A percentile compares a stretch with the other conserved stretches of the same genome.
These are phyloP conservation scores for Metopolophium dirhodum DNA, from an alignment of 1,140 invertebrate species.

Conservation along the genomic window DNA sequence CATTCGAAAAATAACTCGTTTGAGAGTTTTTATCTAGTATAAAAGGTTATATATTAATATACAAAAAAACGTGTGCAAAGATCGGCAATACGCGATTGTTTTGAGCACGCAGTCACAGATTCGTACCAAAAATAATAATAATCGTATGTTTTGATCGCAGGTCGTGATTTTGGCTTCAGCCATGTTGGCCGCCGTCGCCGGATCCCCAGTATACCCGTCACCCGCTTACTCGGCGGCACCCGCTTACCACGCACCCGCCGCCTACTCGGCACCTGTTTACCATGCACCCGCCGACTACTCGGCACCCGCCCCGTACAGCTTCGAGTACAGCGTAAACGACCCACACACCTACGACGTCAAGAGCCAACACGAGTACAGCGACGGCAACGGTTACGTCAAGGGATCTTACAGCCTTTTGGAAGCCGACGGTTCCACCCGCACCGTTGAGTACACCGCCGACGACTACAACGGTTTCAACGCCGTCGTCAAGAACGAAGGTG, in stretches of 20 bases:
- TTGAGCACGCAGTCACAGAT: background rate
- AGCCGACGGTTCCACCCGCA: constrained; percentile 59
- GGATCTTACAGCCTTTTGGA: constrained; percentile 62
- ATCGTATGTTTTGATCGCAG: background rate
- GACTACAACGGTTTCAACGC: constrained; percentile 60
- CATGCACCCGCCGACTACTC: constrained; percentile 57
- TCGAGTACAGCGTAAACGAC: constrained; percentile 65
- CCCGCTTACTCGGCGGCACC: constrained; percentile 46
- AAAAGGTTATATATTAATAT: background rate
- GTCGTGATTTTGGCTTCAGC: constrained; percentile 44
- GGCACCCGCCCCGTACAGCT: constrained; percentile 64
- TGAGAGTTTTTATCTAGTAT: background rate
- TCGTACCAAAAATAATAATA: background rate
- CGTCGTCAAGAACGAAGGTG: constrained; percentile 58
- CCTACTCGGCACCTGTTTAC: constrained; percentile 59
- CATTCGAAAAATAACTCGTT: background rate
- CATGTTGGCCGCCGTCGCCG: constrained; percentile 54
- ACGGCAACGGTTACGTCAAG: constrained; percentile 66
- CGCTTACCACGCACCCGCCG: constrained; percentile 58
- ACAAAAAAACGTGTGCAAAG: background rate
- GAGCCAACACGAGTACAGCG: constrained; percentile 66
- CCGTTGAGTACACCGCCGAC: constrained; percentile 60
- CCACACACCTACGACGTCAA: constrained; percentile 68
- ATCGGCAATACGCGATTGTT: background rate
- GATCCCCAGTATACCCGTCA: constrained; percentile 59